phyloP scores from a whole-genome alignment of 2,113 vertebrate genomes.

The Lanius collurio region DNA sequence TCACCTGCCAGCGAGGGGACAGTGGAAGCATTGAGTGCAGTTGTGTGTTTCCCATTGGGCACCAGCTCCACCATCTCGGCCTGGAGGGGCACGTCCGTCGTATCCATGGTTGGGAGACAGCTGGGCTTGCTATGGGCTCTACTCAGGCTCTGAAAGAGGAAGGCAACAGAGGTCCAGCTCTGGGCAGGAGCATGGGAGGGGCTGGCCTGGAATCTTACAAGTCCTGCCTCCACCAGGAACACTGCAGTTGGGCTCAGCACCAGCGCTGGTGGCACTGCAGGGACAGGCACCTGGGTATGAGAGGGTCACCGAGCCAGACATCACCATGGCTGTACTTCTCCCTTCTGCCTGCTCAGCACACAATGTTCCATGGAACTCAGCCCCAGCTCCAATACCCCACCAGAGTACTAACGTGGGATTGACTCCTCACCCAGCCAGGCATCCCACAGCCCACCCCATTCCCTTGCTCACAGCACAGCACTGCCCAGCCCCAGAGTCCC shows the following conservation, averaged over 20 bases:
- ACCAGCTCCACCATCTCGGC: conserved; percentile 79
- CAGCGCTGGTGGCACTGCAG: fast-evolving
- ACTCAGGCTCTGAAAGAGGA: conserved; percentile 21
- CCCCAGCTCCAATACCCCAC: background rate
- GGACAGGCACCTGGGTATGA: background rate
- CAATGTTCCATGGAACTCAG: background rate
- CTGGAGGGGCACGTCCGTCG: conserved; percentile 57
- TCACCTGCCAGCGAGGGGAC: background rate
- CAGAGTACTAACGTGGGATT: fast-evolving
- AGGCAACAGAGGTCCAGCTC: background rate
- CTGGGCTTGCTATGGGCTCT: background rate
- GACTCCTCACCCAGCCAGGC: fast-evolving
- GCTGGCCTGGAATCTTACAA: background rate
- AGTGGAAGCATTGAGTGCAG: background rate
- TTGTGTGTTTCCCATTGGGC: conserved; percentile 73
- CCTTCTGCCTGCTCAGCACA: background rate
- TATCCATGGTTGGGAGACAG: conserved; percentile 25
- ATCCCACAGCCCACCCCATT: background rate
- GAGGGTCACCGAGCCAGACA: background rate
- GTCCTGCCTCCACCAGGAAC: background rate
- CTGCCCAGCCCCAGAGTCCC: background rate
- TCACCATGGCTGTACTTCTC: background rate
- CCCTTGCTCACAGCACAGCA: fast-evolving
- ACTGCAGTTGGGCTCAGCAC: background rate
- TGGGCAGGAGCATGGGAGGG: background rate